Evolutionary conservation across 2,797 vertebrate genomes (phyloP), one percentile per base, ranked within the genome.

Genomic region (Salmo trutta): DNA sequence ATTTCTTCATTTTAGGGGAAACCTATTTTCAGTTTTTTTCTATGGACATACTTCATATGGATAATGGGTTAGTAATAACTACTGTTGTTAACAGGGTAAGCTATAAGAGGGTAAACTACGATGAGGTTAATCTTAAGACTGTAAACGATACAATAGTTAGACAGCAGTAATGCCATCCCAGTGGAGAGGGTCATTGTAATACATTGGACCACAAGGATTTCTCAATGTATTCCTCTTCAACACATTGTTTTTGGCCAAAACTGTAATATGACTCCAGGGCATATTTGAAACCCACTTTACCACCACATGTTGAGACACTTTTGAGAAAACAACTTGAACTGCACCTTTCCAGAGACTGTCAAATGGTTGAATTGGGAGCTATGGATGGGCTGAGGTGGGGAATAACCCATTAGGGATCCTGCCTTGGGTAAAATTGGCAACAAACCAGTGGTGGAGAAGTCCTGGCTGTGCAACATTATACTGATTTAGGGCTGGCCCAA

Each of bases 381-480:
- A 82, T 88, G 86, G 87, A 84, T 84, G 10, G 91, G 80, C 75
- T 90, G 3, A 64, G 87, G 86, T 87, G 84, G 83, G 88, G 81
- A 85, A 85, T 78, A 86, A 88, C 81, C 89, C 90, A 83, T 74
- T 51, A 80, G 91, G 88, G 91, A 91, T 90, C 87, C 88, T 86
- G 90, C 93, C 91, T 84, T 87, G 88, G 90, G 91, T 90, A 90
- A 90, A 88, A 89, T 79, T 93, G 93, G 93, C 93, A 93, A 82
- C 85, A 87, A 85, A 90, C 92, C 92, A 91, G 91, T 89, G 90
- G 90, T 90, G 81, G 82, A 83, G 71, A 83, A 90, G 90, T 91
- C 91, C 86, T 90, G 75, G 88, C 88, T 86, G 82, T 86, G 54
- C 3, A 74, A 62, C 29, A 36, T 62, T 36, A 36, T 29, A 74